Evolutionary conservation across 2,113 vertebrate species (phyloP), one percentile per base, ranked within the genome.

Genomic region (Oryzias celebensis): DNA sequence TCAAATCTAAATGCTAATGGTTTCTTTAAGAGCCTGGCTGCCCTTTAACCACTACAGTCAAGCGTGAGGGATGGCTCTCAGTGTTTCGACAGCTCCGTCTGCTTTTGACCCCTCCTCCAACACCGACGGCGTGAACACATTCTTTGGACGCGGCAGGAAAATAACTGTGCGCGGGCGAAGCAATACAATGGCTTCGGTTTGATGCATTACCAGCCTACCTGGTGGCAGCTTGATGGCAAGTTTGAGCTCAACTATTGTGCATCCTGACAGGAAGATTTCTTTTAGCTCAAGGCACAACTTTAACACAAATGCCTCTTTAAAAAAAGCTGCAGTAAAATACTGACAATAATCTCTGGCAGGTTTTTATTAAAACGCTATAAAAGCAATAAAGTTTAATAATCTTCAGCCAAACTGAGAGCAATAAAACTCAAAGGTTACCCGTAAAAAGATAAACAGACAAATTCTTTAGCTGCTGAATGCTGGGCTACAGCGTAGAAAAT

Each of bases 1-100:
- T 87, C 83, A 78, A 88, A 88, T 90, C 85, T 88, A 88, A 90
- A 89, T 88, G 87, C 87, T 90, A 90, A 88, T 90, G 82, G 74
- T 83, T 86, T 84, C 84, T 83, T 86, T 86, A 85, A 90, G 82
- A 85, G 87, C 78, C 78, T 52, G 53, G 78, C 63, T 85, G 84
- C 78, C 87, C 89, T 88, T 87, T 85, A 88, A 77, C 83, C 83
- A 71, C 84, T 81, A 83, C 78, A 77, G 85, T 82, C 85, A 87
- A 65, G 72, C 72, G 44, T 88, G 86, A 88, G 77, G 69, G 83
- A 90, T 86, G 82, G 76, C 69, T 68, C 82, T 62, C 68, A 54
- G 66, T 68, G 80, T 78, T 81, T 77, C 66, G 58, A 81, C 59
- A 61, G 78, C 86, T 69, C 66, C 0, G 62, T 76, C 78, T 82